Base-by-base conservation (phyloP, 2,888 invertebrate species). In the Trissonchulus sp. region DNA sequence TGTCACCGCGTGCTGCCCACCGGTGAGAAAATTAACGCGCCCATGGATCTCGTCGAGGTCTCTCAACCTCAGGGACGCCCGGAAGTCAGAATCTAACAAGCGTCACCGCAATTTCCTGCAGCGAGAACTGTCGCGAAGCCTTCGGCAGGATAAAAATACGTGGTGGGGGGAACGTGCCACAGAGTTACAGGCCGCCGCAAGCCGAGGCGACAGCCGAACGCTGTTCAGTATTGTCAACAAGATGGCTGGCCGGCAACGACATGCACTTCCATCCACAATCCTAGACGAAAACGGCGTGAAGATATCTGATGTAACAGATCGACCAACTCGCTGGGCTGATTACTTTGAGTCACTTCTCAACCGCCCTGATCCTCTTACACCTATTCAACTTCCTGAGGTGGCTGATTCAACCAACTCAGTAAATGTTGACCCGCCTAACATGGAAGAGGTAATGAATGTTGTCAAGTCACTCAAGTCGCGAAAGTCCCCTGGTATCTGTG, bases 271-370 rank as follows among this genome's bases (percentile, higher is more conserved):
- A 18, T 60, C 60, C 60, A 60, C 60, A 18, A 60, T 60, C n/a
- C n/a, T 60, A 18, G n/a, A n/a, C 60, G 60, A 60, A n/a, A 60
- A 18, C 60, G 60, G 60, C n/a, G 60, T 18, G n/a, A 60, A n/a
- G 60, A 60, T 60, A 60, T n/a, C n/a, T n/a, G n/a, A n/a, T n/a
- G n/a, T n/a, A n/a, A n/a, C n/a, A n/a, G n/a, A n/a, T n/a, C n/a
- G 60, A 18, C 60, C n/a, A n/a, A 60, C 18, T 18, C 60, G 60
- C 18, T 60, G 60, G 60, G 60, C 60, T 60, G 60, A n/a, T n/a
- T 60, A 60, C 60, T 60, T 60, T 60, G 60, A 60, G 60, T 60
- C 60, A 18, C 60, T 60, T 60, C 60, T n/a, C n/a, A n/a, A n/a
- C n/a, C n/a, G n/a, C n/a, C n/a, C n/a, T n/a, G n/a, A n/a, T n/a